Evolutionary conservation across 2,113 vertebrate genomes (phyloP).

Genomic region (Podiceps cristatus): DNA sequence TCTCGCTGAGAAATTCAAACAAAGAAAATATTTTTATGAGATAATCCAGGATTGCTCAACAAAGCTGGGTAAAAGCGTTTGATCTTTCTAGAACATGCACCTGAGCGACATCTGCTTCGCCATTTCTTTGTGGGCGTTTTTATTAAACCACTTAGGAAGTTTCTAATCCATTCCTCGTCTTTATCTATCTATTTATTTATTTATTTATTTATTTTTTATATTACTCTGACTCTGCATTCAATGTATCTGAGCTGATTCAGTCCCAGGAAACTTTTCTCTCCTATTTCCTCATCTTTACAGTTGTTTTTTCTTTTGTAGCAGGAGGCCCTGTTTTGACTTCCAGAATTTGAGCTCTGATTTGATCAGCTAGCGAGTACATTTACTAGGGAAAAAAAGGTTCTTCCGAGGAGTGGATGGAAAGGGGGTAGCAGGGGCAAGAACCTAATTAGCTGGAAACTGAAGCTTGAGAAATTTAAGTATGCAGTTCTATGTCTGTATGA

Average conservation of each 20-base stretch:
- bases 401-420: neutral
- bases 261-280: neutral
- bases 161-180: neutral
- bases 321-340: neutral
- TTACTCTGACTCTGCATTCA: neutral
- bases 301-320: neutral
- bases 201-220: neutral
- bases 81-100: neutral
- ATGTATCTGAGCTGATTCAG: neutral
- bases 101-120: neutral
- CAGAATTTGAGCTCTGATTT: neutral
- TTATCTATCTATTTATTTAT: too few relatives aligned
- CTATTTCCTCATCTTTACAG: neutral
- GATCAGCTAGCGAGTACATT: neutral
- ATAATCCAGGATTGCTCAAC: neutral
- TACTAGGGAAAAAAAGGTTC: neutral
- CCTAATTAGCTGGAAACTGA: slow-evolving; percentile 36
- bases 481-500: slow-evolving; percentile 2
- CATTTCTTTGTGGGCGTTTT: neutral
- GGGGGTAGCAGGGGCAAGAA: slow-evolving; percentile 5
- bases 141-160: neutral
- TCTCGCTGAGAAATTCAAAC: slow-evolving; percentile 73
- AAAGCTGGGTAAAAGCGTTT: neutral
- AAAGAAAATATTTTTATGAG: neutral
- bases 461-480: slow-evolving; percentile 19